phyloP scores from a whole-genome alignment of 1,140 invertebrate genomes.

The Adelges cooleyi region DNA sequence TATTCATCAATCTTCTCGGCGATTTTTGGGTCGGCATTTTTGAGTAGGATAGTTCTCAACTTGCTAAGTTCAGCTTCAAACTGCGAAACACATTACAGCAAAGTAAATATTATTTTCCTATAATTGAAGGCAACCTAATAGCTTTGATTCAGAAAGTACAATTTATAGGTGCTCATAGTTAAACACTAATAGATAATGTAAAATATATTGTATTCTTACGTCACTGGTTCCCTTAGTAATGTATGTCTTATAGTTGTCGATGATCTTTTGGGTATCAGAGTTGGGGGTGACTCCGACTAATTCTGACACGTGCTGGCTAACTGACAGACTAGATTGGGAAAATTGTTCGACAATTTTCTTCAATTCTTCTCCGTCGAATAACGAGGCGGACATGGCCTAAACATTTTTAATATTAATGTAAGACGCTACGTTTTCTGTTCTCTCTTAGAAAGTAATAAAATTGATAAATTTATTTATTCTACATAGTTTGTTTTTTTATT shows the following conservation, averaged over 20 bases:
- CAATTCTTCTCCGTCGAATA: not conserved
- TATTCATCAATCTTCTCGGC: not conserved
- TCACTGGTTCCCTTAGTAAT: not conserved
- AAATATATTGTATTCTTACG: no score
- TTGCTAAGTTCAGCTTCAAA: not conserved
- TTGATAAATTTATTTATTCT: no score
- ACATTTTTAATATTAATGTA: not conserved
- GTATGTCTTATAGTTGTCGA: not conserved
- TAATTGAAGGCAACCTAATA: no score
- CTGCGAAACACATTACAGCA: no score
- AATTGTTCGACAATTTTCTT: constrained; percentile 9
- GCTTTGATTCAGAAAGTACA: no score
- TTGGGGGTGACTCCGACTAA: not conserved
- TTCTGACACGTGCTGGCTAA: not conserved
- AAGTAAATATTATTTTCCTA: no score
- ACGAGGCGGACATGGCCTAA: not conserved
- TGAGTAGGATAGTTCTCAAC: not conserved
- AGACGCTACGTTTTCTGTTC: no score
- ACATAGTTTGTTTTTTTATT: no score
- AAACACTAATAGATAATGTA: no score
- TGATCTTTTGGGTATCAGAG: not conserved
- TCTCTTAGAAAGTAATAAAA: no score
- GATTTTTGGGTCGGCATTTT: not conserved
- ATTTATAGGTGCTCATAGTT: no score
- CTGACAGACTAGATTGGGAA: not conserved